Evolutionary conservation across 2,797 vertebrate species (phyloP).

Genomic region (Sorex maritimensis): DNA sequence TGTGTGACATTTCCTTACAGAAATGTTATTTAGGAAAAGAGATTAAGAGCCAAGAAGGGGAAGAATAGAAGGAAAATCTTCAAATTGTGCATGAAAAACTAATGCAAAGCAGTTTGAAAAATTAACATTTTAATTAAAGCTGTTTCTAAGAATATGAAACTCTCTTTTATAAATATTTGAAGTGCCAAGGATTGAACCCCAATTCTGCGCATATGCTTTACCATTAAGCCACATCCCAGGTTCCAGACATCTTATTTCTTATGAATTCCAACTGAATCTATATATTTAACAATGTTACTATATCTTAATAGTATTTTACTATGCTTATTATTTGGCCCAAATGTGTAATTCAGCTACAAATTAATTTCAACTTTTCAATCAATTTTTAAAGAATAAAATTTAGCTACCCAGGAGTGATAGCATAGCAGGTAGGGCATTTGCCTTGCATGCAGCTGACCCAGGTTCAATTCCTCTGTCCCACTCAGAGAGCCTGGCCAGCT

Average conservation of each 20-base stretch:
- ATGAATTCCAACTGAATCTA: conserved; percentile 30
- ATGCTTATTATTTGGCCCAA: not conserved
- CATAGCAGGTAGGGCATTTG: too few species aligned
- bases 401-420: not conserved
- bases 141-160: conserved; percentile 8
- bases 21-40: conserved; percentile 38
- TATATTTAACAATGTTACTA: not conserved
- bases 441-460: too few species aligned
- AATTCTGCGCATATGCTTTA: too few species aligned
- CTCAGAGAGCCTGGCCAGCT: too few species aligned
- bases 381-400: conserved; percentile 69
- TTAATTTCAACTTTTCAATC: conserved; percentile 65
- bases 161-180: too few species aligned
- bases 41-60: not conserved
- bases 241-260: not conserved
- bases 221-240: too few species aligned
- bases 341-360: conserved; percentile 24
- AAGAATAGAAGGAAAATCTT: not conserved
- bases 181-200: too few species aligned
- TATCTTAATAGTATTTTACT: conserved; percentile 6
- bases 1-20: not conserved
- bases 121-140: not conserved
- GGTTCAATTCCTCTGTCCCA: too few species aligned
- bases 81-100: conserved; percentile 11
- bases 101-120: not conserved